Conservation (phyloP, 2,888 invertebrate species). For the Heliothis peltigera region DNA sequence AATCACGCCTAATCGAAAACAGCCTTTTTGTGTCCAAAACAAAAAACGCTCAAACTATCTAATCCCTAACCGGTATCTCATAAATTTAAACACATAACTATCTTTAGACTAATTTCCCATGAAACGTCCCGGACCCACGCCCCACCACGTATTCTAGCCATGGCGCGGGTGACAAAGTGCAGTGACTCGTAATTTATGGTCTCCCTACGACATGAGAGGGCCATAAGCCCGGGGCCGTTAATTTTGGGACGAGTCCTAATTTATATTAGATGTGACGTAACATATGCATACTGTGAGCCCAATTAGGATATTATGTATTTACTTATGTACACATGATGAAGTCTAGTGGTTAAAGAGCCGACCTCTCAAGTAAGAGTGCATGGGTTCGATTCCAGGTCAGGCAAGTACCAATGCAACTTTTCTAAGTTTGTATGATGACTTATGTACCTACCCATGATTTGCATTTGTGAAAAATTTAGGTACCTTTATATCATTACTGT, state of each 20-base stretch:
- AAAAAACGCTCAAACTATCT: not conserved
- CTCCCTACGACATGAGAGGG: slow-evolving; percentile 31
- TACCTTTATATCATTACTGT: too few species aligned
- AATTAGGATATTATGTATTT: not conserved
- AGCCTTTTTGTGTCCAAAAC: not conserved
- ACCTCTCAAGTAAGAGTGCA: too few species aligned
- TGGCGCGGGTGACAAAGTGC: slow-evolving; percentile 50
- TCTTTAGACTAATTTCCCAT: slow-evolving; percentile 20
- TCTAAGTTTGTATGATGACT: too few species aligned
- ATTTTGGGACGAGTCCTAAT: slow-evolving; percentile 32
- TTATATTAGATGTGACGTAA: slow-evolving; percentile 5
- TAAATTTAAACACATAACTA: slow-evolving; percentile 3
- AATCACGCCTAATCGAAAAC: too few species aligned
- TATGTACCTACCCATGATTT: too few species aligned
- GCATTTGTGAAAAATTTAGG: too few species aligned
- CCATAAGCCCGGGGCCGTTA: slow-evolving; percentile 37
- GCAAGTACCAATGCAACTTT: too few species aligned
- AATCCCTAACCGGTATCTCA: slow-evolving; percentile 1
- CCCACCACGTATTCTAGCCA: slow-evolving; percentile 34
- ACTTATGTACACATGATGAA: too few species aligned
- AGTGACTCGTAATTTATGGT: slow-evolving; percentile 42
- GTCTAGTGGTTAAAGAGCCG: too few species aligned
- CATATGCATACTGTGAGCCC: not conserved
- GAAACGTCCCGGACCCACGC: not conserved
- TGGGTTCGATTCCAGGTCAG: too few species aligned